phyloP scores from a whole-genome alignment of 2,888 invertebrate species.

The Atrina japonica region DNA sequence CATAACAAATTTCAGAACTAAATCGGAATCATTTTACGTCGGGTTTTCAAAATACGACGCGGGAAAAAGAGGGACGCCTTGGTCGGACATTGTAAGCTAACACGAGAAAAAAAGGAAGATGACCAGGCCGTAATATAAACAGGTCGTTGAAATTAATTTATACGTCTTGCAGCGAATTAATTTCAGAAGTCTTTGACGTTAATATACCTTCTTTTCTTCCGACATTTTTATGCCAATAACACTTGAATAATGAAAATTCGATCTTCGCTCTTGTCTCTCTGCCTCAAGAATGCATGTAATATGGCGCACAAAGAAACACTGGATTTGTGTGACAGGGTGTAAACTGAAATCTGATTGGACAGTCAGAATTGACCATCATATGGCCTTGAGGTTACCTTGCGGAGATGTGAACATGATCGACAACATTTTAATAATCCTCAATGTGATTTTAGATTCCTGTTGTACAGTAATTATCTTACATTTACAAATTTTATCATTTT shows the following conservation, averaged over 20 bases:
- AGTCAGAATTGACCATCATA: conserved; percentile 4
- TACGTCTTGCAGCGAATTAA: no score
- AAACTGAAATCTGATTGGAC: conserved; percentile 1
- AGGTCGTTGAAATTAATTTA: no score
- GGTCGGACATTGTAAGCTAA: not conserved
- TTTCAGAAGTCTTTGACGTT: no score
- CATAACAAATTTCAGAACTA: no score
- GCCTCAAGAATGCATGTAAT: conserved; percentile 27
- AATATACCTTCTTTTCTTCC: conserved; percentile 43
- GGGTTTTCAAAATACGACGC: not conserved
- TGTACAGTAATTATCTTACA: no score
- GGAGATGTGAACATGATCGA: no score
- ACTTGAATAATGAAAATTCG: not conserved
- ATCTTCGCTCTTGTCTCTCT: not conserved
- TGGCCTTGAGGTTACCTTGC: conserved; percentile 2
- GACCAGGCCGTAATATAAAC: no score
- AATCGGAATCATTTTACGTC: no score
- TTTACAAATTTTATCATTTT: no score
- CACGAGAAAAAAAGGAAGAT: no score
- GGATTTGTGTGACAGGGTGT: conserved; percentile 1
- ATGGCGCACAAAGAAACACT: conserved; percentile 49
- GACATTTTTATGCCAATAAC: conserved; percentile 30
- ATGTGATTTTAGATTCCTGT: no score
- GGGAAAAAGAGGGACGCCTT: not conserved
- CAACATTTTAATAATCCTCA: no score